These are phyloP conservation scores for Drosophila sturtevanti DNA, from an alignment of 1,140 invertebrate genomes.

Conservation along the genomic window DNA sequence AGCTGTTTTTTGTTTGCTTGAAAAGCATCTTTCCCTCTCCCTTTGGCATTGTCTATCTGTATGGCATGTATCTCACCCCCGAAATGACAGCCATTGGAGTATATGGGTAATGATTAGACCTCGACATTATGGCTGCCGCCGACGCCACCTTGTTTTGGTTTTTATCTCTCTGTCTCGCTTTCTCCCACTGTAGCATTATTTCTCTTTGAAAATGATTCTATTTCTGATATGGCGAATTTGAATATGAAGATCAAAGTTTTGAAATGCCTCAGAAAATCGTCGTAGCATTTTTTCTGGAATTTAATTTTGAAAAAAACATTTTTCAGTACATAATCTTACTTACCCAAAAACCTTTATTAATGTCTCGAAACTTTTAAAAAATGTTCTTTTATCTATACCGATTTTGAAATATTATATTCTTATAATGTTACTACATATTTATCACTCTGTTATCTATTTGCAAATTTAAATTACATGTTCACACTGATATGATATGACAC, in stretches of 20 bases:
- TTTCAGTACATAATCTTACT: too few relatives aligned
- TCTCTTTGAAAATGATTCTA: slow-evolving; percentile 8
- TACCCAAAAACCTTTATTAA: too few relatives aligned
- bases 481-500: background rate
- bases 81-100: slow-evolving; percentile 1
- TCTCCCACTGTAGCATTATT: background rate
- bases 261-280: too few relatives aligned
- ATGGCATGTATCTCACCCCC: background rate
- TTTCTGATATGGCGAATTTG: background rate
- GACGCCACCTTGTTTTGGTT: slow-evolving; percentile 17
- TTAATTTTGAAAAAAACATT: too few relatives aligned
- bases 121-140: slow-evolving; percentile 6
- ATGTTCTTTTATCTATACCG: too few relatives aligned
- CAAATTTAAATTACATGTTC: background rate
- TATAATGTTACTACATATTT: too few relatives aligned
- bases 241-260: background rate
- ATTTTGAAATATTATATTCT: too few relatives aligned
- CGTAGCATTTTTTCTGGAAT: too few relatives aligned
- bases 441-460: too few relatives aligned
- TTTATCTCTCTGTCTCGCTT: background rate
- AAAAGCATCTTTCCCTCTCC: background rate
- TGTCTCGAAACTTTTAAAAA: too few relatives aligned
- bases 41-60: background rate
- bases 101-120: background rate
- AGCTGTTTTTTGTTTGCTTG: background rate